Percentiles rank a stretch among this genome's conserved stretches.
Conservation (phyloP, 2,888 invertebrate genomes). For the Sylvicola cinctus region DNA sequence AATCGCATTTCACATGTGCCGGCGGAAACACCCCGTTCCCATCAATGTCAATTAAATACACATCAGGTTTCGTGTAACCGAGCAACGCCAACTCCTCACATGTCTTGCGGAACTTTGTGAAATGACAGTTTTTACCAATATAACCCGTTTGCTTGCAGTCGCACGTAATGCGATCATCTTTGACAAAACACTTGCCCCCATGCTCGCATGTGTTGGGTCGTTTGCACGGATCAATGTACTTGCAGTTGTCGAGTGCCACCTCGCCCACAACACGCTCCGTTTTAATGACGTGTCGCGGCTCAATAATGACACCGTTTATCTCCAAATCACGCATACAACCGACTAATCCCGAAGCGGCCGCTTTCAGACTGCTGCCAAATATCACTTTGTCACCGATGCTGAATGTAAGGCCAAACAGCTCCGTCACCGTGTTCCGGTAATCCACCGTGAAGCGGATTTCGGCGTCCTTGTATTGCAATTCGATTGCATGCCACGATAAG, state of each 20-base stretch:
- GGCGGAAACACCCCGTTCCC: slow-evolving; percentile 85
- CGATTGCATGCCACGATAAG: slow-evolving; percentile 67
- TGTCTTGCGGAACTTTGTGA: slow-evolving; percentile 75
- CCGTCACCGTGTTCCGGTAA: slow-evolving; percentile 46
- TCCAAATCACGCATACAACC: slow-evolving; percentile 82
- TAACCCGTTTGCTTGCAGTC: slow-evolving; percentile 83
- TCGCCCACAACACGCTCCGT: slow-evolving; percentile 70
- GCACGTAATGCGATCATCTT: slow-evolving; percentile 70
- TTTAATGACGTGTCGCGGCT: slow-evolving; percentile 61
- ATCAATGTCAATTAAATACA: slow-evolving; percentile 83
- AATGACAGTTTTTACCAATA: slow-evolving; percentile 85
- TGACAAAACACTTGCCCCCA: slow-evolving; percentile 74
- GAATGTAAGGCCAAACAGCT: slow-evolving; percentile 43
- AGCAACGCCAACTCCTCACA: slow-evolving; percentile 80
- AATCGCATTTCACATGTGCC: slow-evolving; percentile 80
- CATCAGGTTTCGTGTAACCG: slow-evolving; percentile 75
- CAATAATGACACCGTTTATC: slow-evolving; percentile 61
- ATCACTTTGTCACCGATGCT: slow-evolving; percentile 48
- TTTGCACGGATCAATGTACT: slow-evolving; percentile 74
- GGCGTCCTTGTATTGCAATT: slow-evolving; percentile 53
- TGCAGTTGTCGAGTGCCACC: slow-evolving; percentile 75
- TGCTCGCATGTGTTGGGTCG: slow-evolving; percentile 84
- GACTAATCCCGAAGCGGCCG: slow-evolving; percentile 54
- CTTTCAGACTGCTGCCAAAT: slow-evolving; percentile 60
- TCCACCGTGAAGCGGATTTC: slow-evolving; percentile 57